Percentiles rank a stretch among this genome's conserved stretches.
These are phyloP conservation scores for Parapristionchus giblindavisi DNA, from an alignment of 2,888 invertebrate genomes.

Conservation along the genomic window DNA sequence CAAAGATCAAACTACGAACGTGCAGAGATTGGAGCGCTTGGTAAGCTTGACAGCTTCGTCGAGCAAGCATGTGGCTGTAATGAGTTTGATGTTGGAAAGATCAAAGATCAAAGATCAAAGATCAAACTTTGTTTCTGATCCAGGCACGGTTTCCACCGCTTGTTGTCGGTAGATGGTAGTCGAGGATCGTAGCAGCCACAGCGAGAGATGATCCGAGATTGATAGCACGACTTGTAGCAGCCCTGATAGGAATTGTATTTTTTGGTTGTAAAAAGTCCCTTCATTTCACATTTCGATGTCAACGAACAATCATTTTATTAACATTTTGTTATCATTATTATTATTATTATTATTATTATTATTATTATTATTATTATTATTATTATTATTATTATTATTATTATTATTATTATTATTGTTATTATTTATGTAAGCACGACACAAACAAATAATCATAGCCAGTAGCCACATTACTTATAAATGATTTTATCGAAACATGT, in stretches of 20 bases:
- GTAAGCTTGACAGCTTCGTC: conserved; percentile 48
- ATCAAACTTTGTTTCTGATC: neutral
- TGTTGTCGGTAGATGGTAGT: conserved; percentile 51
- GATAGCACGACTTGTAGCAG: conserved; percentile 68
- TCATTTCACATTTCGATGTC: too few relatives aligned
- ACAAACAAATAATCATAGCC: too few relatives aligned
- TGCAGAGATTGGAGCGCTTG: conserved; percentile 46
- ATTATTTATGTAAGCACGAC: too few relatives aligned
- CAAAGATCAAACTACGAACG: neutral
- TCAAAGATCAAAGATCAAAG: neutral
- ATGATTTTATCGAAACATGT: too few relatives aligned
- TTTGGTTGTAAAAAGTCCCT: neutral
- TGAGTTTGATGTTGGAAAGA: neutral
- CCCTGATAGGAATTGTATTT: conserved; percentile 50
- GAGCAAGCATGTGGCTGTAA: conserved; percentile 20
- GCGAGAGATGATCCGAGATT: conserved; percentile 56
- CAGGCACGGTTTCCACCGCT: neutral
- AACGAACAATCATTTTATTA: too few relatives aligned
- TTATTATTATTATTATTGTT: too few relatives aligned
- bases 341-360: too few relatives aligned
- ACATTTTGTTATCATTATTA: too few relatives aligned
- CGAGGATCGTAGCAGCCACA: conserved; percentile 68
- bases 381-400: too few relatives aligned
- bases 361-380: too few relatives aligned
- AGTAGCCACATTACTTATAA: too few relatives aligned